Conservation (phyloP, 2,797 vertebrate species). For the Schizopygopsis pylzovi region DNA sequence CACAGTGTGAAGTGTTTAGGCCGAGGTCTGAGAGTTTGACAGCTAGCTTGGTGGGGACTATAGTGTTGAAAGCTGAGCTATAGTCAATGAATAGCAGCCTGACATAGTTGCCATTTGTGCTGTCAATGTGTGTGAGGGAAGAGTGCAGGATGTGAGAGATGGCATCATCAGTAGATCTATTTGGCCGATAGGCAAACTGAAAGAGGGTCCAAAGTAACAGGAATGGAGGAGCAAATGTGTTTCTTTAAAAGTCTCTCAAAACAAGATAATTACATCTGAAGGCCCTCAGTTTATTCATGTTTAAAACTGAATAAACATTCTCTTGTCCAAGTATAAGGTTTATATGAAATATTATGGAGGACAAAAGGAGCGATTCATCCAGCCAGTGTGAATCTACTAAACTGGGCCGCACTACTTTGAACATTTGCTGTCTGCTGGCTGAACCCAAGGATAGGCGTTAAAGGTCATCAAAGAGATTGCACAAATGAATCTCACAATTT, state of each 20-base stretch:
- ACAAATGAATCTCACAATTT: neutral
- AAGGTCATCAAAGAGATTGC: neutral
- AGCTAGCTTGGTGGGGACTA: no score
- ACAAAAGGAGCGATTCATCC: conserved; percentile 12
- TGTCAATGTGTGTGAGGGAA: no score
- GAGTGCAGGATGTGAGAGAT: no score
- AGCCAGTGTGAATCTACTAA: conserved; percentile 9
- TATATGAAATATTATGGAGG: conserved; percentile 48
- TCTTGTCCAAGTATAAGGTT: conserved; percentile 16
- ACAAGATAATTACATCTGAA: conserved; percentile 33
- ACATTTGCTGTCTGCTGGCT: neutral
- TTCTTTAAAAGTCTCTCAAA: neutral
- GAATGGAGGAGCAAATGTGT: no score
- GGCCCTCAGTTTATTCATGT: conserved; percentile 32
- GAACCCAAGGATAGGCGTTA: neutral
- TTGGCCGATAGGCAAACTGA: no score
- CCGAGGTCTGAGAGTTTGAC: no score
- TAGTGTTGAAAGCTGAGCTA: no score
- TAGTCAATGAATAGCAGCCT: no score
- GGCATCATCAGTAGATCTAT: no score
- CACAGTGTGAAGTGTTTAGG: no score
- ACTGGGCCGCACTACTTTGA: neutral
- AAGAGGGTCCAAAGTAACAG: no score
- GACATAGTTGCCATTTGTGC: no score
- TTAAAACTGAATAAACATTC: neutral